Base-by-base conservation (phyloP, 2,888 invertebrate genomes). In the Troides aeacus region DNA sequence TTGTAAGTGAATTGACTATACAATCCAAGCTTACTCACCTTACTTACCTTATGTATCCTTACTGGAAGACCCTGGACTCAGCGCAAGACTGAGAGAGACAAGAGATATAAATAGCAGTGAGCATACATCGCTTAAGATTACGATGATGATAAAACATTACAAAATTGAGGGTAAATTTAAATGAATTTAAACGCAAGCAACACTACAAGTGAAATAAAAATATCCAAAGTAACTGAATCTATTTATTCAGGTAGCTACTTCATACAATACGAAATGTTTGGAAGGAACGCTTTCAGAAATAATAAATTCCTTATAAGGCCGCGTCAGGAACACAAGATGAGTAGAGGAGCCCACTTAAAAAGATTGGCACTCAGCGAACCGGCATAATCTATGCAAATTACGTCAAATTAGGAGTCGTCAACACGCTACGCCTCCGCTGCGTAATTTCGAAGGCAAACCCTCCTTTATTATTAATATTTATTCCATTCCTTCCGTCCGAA, bases 301-400 rank as follows among this genome's bases (percentile, higher is more conserved):
- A 90, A 91, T 88, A 89, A 90, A 88, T 85, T 85, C 84, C 83
- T 83, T 84, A 86, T 84, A 84, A 86, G 82, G 81, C 84, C 84
- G 81, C 84, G 85, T 83, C 81, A 86, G 87, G 79, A 86, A 88
- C 89, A 84, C 88, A 89, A 87, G 88, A 89, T 88, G 88, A 89
- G 90, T 89, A 84, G 85, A 88, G 87, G 87, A 88, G 86, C 90
- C 90, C 92, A 92, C 92, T 92, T 92, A 87, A 89, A 92, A 91
- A 92, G 91, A 92, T 92, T 92, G 92, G 88, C 92, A 92, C 92
- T 92, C 92, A 92, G 84, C 92, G 91, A 88, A 83, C 89, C 86
- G 90, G 90, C 87, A 91, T 92, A 92, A 92, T 92, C 92, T 90
- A 92, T 92, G 92, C 86, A 92, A 92, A 92, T 92, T 89, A 91